Evolutionary conservation across 2,113 vertebrate genomes (phyloP), one percentile per base, ranked within the genome.

Genomic region (Gorilla gorilla): DNA sequence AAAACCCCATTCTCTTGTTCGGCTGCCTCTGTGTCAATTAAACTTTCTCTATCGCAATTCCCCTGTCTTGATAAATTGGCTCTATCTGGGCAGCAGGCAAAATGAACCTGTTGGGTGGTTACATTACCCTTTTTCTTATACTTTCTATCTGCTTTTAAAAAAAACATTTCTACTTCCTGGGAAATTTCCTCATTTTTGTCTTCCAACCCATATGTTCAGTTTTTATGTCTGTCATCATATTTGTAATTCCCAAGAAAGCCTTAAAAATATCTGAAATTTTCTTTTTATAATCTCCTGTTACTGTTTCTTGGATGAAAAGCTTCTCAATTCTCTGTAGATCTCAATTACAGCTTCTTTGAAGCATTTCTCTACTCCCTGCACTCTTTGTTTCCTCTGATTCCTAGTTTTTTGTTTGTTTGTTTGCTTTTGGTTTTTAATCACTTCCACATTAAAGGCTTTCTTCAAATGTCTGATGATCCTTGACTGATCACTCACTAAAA

Each of bases 351-450:
- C 5, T 57, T 38, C 85, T 97, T 79, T 87, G 95, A 96, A 90
- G 81, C 38, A 3, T 75, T 76, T 52, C 80, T 97, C 78, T 81
- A 3, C 89, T 94, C 76, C 79, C 76, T 43, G 22, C 18, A 38
- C 59, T 79, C 40, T 95, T 79, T 89, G 86, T 79, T 88, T 57
- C 55, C 89, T 93, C 94, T 89, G 22, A 61, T 96, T 92, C 94
- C 76, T 70, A 57, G 81, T 48, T 73, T 45, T 78, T 78, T 66
- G 45, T 66, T 84, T 78, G 82, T 86, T 30, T 64, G 27, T 64
- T 30, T 89, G 40, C 35, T 88, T 61, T 94, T 57, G 27, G 76
- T 84, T 95, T 59, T 55, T 55, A 96, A 81, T 78, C 86, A 89
- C 59, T 48, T 86, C n/a, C 83, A 16, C 50, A 14, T 68, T 68